A percentile compares a stretch with the other conserved stretches of the same genome.
Evolutionary conservation across 1,140 invertebrate species (phyloP).

Genomic region (Tetramorium simillimum): DNA sequence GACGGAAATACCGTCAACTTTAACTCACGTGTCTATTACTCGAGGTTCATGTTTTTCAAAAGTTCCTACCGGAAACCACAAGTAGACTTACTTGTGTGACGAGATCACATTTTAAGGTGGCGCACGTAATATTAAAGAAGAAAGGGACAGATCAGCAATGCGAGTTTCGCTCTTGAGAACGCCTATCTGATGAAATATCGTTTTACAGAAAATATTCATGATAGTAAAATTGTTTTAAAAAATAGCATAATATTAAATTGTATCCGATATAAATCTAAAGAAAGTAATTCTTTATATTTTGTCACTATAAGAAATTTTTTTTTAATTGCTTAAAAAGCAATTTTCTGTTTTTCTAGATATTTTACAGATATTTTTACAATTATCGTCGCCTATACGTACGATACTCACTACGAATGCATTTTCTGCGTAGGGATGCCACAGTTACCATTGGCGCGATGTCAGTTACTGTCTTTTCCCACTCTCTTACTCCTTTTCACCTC

Average conservation of each 20-base stretch:
- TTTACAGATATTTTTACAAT: background rate
- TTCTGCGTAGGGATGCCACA: background rate
- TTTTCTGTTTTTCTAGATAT: background rate
- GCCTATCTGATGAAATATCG: background rate
- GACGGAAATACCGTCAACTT: constrained; percentile 35
- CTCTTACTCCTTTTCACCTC: constrained; percentile 30
- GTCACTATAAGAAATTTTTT: background rate
- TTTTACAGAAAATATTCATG: background rate
- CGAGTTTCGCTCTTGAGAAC: background rate
- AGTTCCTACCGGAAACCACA: constrained; percentile 26
- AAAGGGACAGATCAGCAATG: background rate
- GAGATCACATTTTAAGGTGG: constrained; percentile 38
- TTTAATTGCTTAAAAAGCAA: background rate
- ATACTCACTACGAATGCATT: constrained; percentile 4
- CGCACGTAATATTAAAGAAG: constrained; percentile 20
- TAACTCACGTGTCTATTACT: constrained; percentile 39
- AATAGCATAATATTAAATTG: background rate
- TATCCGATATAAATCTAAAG: background rate
- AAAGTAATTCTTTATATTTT: background rate
- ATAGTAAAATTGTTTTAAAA: background rate
- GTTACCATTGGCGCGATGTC: constrained; percentile 63
- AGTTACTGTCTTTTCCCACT: constrained; percentile 66
- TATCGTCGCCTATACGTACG: background rate
- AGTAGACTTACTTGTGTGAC: constrained; percentile 34
- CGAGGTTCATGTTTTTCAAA: constrained; percentile 22